phyloP scores from a whole-genome alignment of 1,140 invertebrate species.

The Aphelinus certus region DNA sequence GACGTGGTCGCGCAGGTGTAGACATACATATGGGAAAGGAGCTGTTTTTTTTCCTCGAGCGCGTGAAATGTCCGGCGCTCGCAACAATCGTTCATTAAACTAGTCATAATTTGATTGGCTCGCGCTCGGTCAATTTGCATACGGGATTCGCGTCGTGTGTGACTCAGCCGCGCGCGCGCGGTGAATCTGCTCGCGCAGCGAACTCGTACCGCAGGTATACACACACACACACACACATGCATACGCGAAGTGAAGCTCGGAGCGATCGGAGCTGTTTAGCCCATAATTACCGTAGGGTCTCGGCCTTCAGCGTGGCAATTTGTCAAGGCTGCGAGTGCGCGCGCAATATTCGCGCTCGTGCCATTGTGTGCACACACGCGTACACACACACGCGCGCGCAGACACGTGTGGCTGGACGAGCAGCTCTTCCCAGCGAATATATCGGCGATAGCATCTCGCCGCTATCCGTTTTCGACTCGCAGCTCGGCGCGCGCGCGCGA shows the following conservation, averaged over 20 bases:
- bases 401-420: neutral
- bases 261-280: slow-evolving; percentile 34
- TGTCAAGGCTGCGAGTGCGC: slow-evolving; percentile 59
- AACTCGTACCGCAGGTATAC: too few species aligned
- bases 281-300: slow-evolving; percentile 61
- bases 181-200: too few species aligned
- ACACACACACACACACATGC: too few species aligned
- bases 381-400: neutral
- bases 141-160: too few species aligned
- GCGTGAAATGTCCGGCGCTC: neutral
- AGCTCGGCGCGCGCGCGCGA: slow-evolving; percentile 20
- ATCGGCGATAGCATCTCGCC: slow-evolving; percentile 27
- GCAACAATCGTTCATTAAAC: neutral
- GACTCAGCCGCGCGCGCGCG: too few species aligned
- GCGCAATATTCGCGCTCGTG: slow-evolving; percentile 56
- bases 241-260: too few species aligned
- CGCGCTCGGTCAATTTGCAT: too few species aligned
- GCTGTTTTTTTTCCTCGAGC: too few species aligned
- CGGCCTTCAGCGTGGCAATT: slow-evolving; percentile 65
- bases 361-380: slow-evolving; percentile 61
- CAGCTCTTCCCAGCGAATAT: slow-evolving; percentile 35
- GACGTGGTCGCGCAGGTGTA: neutral
- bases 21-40: too few species aligned
- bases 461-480: neutral
- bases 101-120: too few species aligned